Evolutionary conservation across 2,113 vertebrate genomes (phyloP).

Genomic region (Ardeotis arabs): DNA sequence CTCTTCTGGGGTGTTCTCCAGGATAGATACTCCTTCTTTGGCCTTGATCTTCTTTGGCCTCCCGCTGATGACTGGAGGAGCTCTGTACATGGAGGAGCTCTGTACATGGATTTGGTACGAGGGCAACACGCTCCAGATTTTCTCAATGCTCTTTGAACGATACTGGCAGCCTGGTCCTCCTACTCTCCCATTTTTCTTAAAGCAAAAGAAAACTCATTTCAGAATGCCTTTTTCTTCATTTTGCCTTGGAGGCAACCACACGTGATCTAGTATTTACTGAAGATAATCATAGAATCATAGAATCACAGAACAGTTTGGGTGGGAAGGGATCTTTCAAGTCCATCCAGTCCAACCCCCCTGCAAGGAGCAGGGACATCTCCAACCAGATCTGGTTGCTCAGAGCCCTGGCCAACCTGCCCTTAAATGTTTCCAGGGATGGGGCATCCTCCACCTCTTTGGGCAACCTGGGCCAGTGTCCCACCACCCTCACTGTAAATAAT

Average conservation of each 20-base stretch:
- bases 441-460: no score
- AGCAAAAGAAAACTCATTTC: background rate
- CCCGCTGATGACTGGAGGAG: background rate
- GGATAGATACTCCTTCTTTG: background rate
- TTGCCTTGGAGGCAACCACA: background rate
- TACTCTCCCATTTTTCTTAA: background rate
- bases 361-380: no score
- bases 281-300: background rate
- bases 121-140: background rate
- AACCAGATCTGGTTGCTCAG: no score
- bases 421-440: no score
- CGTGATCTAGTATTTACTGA: background rate
- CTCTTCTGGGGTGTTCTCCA: background rate
- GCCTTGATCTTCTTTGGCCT: background rate
- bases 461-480: no score
- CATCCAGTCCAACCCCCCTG: no score
- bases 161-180: background rate
- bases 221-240: background rate
- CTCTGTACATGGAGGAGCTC: background rate
- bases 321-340: no score
- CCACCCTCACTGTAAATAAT: no score
- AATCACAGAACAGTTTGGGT: no score
- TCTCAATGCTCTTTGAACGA: background rate
- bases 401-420: no score
- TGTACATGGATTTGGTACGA: rapidly evolving